A percentile compares a stretch with the other conserved stretches of the same genome.
phyloP scores from a whole-genome alignment of 2,888 invertebrate species.

The Isotomurus palustris region DNA sequence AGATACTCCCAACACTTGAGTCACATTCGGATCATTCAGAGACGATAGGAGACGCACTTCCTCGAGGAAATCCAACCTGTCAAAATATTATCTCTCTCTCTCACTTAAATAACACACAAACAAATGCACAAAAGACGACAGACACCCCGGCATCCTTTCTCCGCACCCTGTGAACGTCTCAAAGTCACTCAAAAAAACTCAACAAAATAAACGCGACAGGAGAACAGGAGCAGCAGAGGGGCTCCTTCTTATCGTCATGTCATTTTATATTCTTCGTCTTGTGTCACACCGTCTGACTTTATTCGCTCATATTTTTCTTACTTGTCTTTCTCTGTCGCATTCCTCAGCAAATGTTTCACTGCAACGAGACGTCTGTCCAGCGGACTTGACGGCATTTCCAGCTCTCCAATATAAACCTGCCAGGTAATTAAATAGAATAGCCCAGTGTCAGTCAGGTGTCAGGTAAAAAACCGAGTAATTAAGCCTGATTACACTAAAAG shows the following conservation, averaged over 20 bases:
- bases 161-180: too few species aligned
- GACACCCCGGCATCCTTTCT: too few species aligned
- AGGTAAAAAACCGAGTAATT: not conserved
- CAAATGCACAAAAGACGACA: too few species aligned
- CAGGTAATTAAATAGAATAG: not conserved
- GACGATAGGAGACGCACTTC: constrained; percentile 79
- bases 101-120: too few species aligned
- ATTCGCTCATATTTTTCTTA: constrained; percentile 55
- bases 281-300: too few species aligned
- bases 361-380: constrained; percentile 67
- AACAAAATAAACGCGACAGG: too few species aligned
- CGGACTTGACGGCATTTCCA: constrained; percentile 33
- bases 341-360: constrained; percentile 76
- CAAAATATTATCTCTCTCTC: constrained; percentile 39
- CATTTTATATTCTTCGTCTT: not conserved
- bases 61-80: constrained; percentile 75
- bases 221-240: too few species aligned
- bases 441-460: not conserved
- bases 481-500: not conserved
- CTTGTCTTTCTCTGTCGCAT: constrained; percentile 75
- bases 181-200: too few species aligned
- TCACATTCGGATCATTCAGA: constrained; percentile 76
- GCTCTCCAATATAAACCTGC: constrained; percentile 45
- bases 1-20: constrained; percentile 75
- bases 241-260: too few species aligned